These are phyloP conservation scores for Fabriciana adippe DNA, from an alignment of 2,888 invertebrate genomes.

Conservation along the genomic window DNA sequence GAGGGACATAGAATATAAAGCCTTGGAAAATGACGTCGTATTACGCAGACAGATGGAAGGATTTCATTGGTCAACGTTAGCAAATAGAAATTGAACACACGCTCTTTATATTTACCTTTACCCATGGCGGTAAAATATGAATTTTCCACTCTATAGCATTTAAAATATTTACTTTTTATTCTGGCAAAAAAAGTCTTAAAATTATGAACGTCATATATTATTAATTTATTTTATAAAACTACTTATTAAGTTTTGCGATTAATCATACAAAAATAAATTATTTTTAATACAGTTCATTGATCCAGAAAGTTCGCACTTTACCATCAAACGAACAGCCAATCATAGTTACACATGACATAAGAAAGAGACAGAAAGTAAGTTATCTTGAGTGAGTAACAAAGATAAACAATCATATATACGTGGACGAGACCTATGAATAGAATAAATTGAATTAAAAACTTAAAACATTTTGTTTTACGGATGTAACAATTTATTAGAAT, in stretches of 20 bases:
- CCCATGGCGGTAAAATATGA: conserved; percentile 56
- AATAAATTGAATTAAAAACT: conserved; percentile 5
- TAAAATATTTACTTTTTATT: neutral
- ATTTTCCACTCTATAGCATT: conserved; percentile 21
- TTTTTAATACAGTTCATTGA: conserved; percentile 25
- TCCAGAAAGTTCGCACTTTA: conserved; percentile 39
- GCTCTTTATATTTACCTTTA: conserved; percentile 20
- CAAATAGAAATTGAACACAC: conserved; percentile 65
- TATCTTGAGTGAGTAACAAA: conserved; percentile 45
- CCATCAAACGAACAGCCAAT: conserved; percentile 55
- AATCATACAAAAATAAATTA: neutral
- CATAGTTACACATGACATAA: conserved; percentile 64
- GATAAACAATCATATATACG: conserved; percentile 43
- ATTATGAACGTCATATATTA: neutral
- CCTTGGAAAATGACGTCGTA: conserved; percentile 57
- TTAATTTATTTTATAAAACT: neutral
- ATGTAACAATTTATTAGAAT: neutral
- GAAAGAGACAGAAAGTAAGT: conserved; percentile 54
- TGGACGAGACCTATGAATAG: conserved; percentile 36
- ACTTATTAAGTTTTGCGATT: neutral
- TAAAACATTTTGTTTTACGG: no score
- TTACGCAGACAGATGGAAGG: conserved; percentile 87
- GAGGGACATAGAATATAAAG: conserved; percentile 49
- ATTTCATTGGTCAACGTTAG: conserved; percentile 79
- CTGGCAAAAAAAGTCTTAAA: neutral